Evolutionary conservation across 2,888 invertebrate genomes (phyloP).

Genomic region (Ophioninae sp.): DNA sequence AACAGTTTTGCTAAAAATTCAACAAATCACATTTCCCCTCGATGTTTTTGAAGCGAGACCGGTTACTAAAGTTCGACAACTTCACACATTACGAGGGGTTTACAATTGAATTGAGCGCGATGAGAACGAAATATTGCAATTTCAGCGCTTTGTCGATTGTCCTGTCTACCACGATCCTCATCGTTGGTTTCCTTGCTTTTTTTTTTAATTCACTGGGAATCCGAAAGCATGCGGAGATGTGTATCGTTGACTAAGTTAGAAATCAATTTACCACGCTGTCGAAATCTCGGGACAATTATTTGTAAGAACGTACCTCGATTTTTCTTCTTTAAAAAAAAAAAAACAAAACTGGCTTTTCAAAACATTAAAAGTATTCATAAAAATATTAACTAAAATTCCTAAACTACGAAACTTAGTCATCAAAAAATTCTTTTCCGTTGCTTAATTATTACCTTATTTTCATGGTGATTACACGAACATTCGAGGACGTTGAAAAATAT

Average conservation of each 20-base stretch:
- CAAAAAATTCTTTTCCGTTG: no score
- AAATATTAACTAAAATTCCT: no score
- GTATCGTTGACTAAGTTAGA: neutral
- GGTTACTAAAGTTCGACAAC: neutral
- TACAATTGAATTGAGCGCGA: slow-evolving; percentile 18
- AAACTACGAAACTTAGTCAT: no score
- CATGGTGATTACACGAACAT: neutral
- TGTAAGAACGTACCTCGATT: no score
- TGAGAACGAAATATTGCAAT: neutral
- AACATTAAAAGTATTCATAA: no score
- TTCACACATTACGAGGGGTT: slow-evolving; percentile 18
- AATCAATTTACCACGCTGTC: neutral
- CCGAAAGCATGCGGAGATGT: neutral
- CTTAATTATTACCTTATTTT: no score
- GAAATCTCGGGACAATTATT: no score
- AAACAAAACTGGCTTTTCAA: no score
- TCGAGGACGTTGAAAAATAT: slow-evolving; percentile 5
- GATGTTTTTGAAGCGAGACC: neutral
- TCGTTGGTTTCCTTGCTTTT: neutral
- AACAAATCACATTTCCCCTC: neutral
- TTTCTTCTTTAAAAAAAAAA: no score
- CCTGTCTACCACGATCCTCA: neutral
- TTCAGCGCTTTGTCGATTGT: neutral
- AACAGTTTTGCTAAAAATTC: neutral
- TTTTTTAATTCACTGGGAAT: neutral